Percentiles rank a stretch among this genome's conserved stretches.
phyloP scores from a whole-genome alignment of 2,888 invertebrate genomes.

The Coremacera marginata region DNA sequence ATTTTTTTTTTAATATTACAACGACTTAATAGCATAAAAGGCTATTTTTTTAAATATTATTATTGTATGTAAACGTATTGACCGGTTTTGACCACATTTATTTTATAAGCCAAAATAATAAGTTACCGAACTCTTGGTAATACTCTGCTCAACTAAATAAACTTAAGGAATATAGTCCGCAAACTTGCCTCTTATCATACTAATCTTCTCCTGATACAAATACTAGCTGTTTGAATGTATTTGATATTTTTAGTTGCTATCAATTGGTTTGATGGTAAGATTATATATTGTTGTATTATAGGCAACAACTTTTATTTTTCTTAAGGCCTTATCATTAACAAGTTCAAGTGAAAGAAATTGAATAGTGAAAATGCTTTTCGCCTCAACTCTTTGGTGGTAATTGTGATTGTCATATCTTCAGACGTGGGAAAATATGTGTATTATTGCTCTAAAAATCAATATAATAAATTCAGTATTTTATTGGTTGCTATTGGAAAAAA shows the following conservation, averaged over 20 bases:
- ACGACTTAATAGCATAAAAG: no score
- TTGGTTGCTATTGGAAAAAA: no score
- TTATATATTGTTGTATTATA: background rate
- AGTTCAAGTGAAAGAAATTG: no score
- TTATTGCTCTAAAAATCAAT: no score
- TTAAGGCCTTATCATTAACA: background rate
- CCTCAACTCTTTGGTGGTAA: no score
- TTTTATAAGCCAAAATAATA: background rate
- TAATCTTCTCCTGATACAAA: background rate
- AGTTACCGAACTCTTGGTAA: background rate
- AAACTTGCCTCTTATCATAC: no score
- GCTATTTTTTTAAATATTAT: background rate
- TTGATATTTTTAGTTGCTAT: background rate
- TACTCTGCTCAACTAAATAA: background rate
- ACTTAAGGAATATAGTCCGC: background rate
- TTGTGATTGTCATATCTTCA: no score
- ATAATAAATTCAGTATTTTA: no score
- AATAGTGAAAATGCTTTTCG: no score
- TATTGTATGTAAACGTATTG: background rate
- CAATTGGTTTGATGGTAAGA: background rate
- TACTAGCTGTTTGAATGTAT: background rate
- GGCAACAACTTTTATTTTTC: background rate
- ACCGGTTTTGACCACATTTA: background rate
- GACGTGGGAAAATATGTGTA: no score
- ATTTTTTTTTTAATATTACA: no score